Base-by-base conservation (phyloP, 2,797 vertebrate species). In the Alectoris magna region DNA sequence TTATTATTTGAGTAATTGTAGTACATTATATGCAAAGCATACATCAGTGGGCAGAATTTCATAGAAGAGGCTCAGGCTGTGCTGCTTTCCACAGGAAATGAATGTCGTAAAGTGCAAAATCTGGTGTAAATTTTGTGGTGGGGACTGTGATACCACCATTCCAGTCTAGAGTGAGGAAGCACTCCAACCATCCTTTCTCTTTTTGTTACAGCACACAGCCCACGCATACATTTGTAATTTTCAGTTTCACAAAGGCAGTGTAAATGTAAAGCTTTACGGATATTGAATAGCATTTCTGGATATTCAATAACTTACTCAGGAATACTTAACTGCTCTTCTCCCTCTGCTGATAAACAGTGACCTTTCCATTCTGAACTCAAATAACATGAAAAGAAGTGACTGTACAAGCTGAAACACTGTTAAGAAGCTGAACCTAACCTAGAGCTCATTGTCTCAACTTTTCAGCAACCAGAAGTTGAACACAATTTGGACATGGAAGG, bases 281-380 rank as follows among this genome's bases (percentile, higher is more conserved):
- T 86, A 68, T 72, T 73, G 53, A 80, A 70, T 29, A 87, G 6
- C 66, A 87, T 88, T 88, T 87, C 91, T 76, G 87, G 68, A 41
- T 79, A 64, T 60, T 82, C 49, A 73, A 78, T 58, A 82, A 46
- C 72, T 91, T 87, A 86, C 71, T 71, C 73, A 63, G 59, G 64
- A 78, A 63, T 4, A 2, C 48, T 62, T 77, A 80, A 93, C 53
- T 89, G 73, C 67, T 84, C 67, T 92, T 80, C 59, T 91, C 49
- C 59, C 36, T 92, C 14, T 10, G 5, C 48, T 84, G 69, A 36
- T 59, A 86, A 91, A 29, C 15, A 38, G 21, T 59, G 66, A 83
- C 87, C 76, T 96, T 95, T 93, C 79, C 31, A 48, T 84, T 87
- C 82, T 71, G 46, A 85, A 59, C n/a, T 90, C 81, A 71, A 75